Base-by-base conservation (phyloP, 2,797 vertebrate species). In the Peromyscus melanophrys region DNA sequence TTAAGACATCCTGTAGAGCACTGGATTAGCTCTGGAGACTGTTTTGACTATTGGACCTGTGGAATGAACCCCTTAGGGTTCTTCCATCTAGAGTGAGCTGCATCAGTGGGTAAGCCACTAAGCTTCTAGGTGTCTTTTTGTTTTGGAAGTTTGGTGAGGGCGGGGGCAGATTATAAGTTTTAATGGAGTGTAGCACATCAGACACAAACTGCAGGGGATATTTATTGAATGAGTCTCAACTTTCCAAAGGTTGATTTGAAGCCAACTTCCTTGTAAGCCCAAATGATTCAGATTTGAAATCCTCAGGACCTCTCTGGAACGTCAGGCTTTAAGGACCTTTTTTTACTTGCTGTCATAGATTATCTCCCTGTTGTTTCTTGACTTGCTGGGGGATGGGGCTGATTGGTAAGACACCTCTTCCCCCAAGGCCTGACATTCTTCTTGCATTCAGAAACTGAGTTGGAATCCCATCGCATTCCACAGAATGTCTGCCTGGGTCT, bases 381-480 rank as follows among this genome's bases (percentile, higher is more conserved):
- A 98, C 88, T 96, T 89, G 29, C 83, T 37, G 49, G 96, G 57
- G 34, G 25, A 73, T 69, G 95, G 86, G 81, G 95, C 93, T 97
- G 93, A 97, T 97, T 90, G 81, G 96, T 94, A 96, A 96, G 2
- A 91, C 61, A 16, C 10, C 37, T 95, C 37, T 96, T 92, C 96
- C 95, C 97, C 94, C n/a, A 89, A 75, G 83, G 95, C 96, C 71
- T 97, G 59, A 97, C 92, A 98, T 97, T 96, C 90, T 97, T 98
- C 86, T 27, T 82, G 95, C 57, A 93, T 96, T 97, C 92, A 94
- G 65, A 96, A 96, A 95, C 80, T 97, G 95, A 97, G 78, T 87
- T 43, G 46, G 65, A 90, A 37, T 92, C 69, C 71, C 46, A 78
- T 73, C 81, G 67, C 89, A 95, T 96, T 97, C 90, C 59, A 80